Percentiles rank a stretch among this genome's conserved stretches.
phyloP scores from a whole-genome alignment of 2,888 invertebrate genomes.

The Caenorhabditis wallacei region DNA sequence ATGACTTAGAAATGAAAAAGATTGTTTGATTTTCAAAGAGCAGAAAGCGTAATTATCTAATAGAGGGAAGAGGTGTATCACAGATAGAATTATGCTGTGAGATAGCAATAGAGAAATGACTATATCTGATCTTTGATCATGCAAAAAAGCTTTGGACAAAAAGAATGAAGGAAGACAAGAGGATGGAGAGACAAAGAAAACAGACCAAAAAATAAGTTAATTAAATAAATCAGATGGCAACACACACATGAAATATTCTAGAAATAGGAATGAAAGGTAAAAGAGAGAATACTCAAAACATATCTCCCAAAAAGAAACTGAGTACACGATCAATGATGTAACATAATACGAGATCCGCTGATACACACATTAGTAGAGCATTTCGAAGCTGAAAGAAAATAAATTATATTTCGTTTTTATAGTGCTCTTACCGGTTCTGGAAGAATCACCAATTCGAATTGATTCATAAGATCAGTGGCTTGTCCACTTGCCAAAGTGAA shows the following conservation, averaged over 20 bases:
- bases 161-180: not conserved
- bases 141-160: conserved; percentile 22
- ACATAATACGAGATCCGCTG: conserved; percentile 92
- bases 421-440: conserved; percentile 88
- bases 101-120: conserved; percentile 30
- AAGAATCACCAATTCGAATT: conserved; percentile 97
- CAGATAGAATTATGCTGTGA: conserved; percentile 54
- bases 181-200: conserved; percentile 24
- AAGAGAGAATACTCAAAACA: conserved; percentile 54
- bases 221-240: conserved; percentile 26
- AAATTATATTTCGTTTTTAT: not conserved
- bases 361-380: conserved; percentile 90
- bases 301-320: conserved; percentile 77
- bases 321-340: conserved; percentile 88
- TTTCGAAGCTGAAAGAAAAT: conserved; percentile 90
- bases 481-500: conserved; percentile 88
- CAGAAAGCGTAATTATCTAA: not conserved
- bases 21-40: not conserved
- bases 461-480: conserved; percentile 90
- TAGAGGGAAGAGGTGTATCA: conserved; percentile 11
- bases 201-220: conserved; percentile 26
- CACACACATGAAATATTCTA: not conserved
- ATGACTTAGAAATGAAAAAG: not conserved
- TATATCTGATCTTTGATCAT: conserved; percentile 28
- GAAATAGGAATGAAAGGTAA: conserved; percentile 13